Base-by-base conservation (phyloP, 2,888 invertebrate species). In the Urechis unicinctus region DNA sequence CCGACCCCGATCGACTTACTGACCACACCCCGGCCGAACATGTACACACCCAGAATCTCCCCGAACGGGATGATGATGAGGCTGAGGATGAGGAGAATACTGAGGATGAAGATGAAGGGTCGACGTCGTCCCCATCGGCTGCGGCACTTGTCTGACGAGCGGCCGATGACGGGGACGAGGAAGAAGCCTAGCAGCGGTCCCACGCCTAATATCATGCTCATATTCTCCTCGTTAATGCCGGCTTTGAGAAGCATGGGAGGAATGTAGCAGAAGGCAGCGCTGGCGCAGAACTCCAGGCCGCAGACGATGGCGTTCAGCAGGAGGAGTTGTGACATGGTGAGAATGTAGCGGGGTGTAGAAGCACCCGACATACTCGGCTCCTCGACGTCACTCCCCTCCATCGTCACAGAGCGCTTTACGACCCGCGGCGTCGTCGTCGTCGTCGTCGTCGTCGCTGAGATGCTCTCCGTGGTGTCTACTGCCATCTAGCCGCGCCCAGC, bases 241-340 rank as follows among this genome's bases (percentile, higher is more conserved):
- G 75, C 69, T 61, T 81, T 81, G 41, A 81, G 70, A 41, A 81
- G 62, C 68, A 81, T 70, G 2, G 81, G 81, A 2, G 81, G 80
- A 55, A 80, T 77, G 66, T 79, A 81, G 13, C 79, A 78, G 66
- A 80, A 80, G 28, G 79, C 80, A 28, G 80, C 79, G 62, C 78
- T 79, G 29, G 79, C 77, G 58, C 78, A 77, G 45, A 81, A 74
- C 68, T 81, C 81, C 41, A 80, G 71, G 4, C 80, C 81, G 64
- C 79, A 80, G 2, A 79, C 78, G 22, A 80, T 69, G 36, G 78
- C 68, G 63, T 80, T 81, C 29, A 80, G 64, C 25, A 74, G 58
- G 31, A 77, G 53, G 61, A 77, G 69, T 61, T 73, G 72, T 0
- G 61, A 3, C 21, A 73, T 28, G 24, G 65, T 62, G 29, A 71